A percentile compares a stretch with the other conserved stretches of the same genome.
Evolutionary conservation across 2,113 vertebrate genomes (phyloP).

Genomic region (Catharus fuscescens): DNA sequence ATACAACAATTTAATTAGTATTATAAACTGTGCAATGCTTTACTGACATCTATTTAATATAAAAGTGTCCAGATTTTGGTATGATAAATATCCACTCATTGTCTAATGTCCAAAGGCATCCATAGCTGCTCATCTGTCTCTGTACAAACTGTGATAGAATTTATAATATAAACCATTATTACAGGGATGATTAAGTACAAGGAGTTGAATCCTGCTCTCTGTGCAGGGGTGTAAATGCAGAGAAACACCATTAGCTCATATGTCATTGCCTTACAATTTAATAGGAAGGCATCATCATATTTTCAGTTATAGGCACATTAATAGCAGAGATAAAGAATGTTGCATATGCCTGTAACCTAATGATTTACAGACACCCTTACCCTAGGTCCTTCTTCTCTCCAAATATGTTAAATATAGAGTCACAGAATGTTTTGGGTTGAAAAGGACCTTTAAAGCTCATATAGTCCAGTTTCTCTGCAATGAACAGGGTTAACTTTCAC

Average conservation of each 20-base stretch:
- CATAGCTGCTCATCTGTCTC: neutral
- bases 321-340: neutral
- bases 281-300: neutral
- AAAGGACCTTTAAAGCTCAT: neutral
- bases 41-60: conserved; percentile 20
- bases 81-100: conserved; percentile 13
- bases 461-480: neutral
- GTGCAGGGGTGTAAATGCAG: neutral
- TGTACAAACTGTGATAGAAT: neutral
- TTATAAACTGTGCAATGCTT: conserved; percentile 33
- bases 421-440: neutral
- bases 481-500: neutral
- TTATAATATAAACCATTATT: conserved; percentile 4
- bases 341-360: neutral
- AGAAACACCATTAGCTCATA: neutral
- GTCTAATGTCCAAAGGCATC: neutral
- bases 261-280: neutral
- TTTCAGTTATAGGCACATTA: neutral
- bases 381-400: neutral
- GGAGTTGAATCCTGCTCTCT: neutral
- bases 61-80: conserved; percentile 16
- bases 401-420: neutral
- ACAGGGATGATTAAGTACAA: neutral
- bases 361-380: neutral
- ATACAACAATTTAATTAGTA: conserved; percentile 42